phyloP scores from a whole-genome alignment of 2,888 invertebrate genomes.

The Serripes groenlandicus region DNA sequence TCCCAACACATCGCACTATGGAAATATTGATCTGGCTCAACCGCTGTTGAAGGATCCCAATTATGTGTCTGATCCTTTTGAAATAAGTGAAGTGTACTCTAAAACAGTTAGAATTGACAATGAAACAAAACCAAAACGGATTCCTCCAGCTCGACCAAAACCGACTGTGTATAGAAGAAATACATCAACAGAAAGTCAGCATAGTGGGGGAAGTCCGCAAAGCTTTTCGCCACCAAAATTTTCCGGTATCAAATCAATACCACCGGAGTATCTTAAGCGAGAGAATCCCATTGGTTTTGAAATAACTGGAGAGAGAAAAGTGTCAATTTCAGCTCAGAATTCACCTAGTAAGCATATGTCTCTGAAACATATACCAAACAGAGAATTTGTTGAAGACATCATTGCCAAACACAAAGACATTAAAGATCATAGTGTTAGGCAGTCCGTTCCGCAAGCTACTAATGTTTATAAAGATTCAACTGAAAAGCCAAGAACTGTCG shows the following conservation, averaged over 20 bases:
- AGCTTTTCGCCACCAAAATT: constrained; percentile 63
- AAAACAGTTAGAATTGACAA: constrained; percentile 26
- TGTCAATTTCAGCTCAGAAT: background rate
- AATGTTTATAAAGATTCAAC: background rate
- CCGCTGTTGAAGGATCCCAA: constrained; percentile 72
- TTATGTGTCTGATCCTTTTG: constrained; percentile 78
- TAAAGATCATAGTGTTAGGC: background rate
- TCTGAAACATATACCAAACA: background rate
- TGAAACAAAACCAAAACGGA: constrained; percentile 35
- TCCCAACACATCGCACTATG: constrained; percentile 66
- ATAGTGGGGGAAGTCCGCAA: constrained; percentile 56
- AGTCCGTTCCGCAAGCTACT: background rate
- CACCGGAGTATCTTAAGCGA: constrained; percentile 50
- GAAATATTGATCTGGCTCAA: constrained; percentile 76
- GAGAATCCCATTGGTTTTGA: constrained; percentile 26
- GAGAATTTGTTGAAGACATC: background rate
- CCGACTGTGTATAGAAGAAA: constrained; percentile 67
- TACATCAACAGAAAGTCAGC: constrained; percentile 62
- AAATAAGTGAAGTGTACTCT: constrained; percentile 64
- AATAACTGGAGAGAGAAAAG: constrained; percentile 16
- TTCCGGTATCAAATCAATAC: constrained; percentile 57
- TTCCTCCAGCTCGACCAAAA: constrained; percentile 59
- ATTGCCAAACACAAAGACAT: background rate
- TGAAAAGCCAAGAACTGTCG: constrained; percentile 67
- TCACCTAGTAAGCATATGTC: constrained; percentile 2